A percentile compares a stretch with the other conserved stretches of the same genome.
Conservation (phyloP, 2,888 invertebrate species). For the Volucella inflata region DNA sequence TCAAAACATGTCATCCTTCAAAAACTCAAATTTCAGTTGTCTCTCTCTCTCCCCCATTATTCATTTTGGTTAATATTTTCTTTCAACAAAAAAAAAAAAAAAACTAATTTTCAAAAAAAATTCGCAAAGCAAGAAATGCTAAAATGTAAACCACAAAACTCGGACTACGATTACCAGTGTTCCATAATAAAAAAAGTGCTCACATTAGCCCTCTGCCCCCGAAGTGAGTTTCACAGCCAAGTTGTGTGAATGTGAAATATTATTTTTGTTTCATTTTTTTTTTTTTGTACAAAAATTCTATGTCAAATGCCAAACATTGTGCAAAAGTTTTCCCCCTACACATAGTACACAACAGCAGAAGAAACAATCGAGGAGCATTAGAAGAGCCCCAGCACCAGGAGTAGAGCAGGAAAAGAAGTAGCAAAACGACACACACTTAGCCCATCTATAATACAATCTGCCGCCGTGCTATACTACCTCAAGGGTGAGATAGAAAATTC, state of each 20-base stretch:
- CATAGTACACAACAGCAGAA: conserved; percentile 32
- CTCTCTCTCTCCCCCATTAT: conserved; percentile 71
- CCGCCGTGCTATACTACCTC: conserved; percentile 9
- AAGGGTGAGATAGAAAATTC: conserved; percentile 61
- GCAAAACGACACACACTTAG: conserved; percentile 25
- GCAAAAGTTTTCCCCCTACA: conserved; percentile 68
- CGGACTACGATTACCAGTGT: conserved; percentile 58
- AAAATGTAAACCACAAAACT: conserved; percentile 54
- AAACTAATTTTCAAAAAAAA: conserved; percentile 58
- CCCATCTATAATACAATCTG: conserved; percentile 2
- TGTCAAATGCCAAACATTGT: conserved; percentile 74
- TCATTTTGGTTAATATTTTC: conserved; percentile 75
- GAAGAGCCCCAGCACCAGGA: conserved; percentile 17
- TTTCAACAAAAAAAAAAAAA: conserved; percentile 39
- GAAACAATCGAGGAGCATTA: too few species aligned
- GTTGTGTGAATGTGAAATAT: too few species aligned
- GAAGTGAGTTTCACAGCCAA: too few species aligned
- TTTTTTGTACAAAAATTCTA: conserved; percentile 37
- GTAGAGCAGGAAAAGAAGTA: conserved; percentile 22
- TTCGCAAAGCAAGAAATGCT: conserved; percentile 52
- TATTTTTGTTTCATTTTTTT: conserved; percentile 14
- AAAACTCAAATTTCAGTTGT: conserved; percentile 64
- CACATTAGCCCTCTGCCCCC: not conserved
- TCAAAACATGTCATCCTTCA: conserved; percentile 75
- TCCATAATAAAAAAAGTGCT: conserved; percentile 46